Percentiles rank a stretch among this genome's conserved stretches.
phyloP scores from a whole-genome alignment of 2,797 vertebrate genomes.

The Sebastes nivosus region DNA sequence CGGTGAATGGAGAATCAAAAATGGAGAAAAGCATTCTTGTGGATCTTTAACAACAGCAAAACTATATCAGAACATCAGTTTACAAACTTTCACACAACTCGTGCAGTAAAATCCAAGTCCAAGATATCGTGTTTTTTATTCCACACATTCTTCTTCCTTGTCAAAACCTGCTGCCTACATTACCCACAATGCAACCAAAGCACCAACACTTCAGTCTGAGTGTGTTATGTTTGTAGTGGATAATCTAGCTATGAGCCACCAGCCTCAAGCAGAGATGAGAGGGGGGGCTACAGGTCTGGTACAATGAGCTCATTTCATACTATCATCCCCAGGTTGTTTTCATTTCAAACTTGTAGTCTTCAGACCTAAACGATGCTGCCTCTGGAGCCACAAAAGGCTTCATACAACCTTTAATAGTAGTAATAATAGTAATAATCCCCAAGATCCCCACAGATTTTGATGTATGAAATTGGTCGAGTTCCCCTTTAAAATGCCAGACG shows the following conservation, averaged over 20 bases:
- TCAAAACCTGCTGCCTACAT: neutral
- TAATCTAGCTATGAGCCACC: neutral
- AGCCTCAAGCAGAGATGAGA: no score
- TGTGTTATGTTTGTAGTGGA: neutral
- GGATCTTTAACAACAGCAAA: neutral
- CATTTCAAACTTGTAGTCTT: neutral
- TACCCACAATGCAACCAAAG: neutral
- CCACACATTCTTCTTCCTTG: neutral
- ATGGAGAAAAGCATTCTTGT: neutral
- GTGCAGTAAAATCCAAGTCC: neutral
- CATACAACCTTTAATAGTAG: neutral
- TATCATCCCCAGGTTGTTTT: neutral
- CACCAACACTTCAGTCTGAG: neutral
- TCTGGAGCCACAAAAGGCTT: neutral
- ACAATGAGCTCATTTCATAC: neutral
- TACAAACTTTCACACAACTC: neutral
- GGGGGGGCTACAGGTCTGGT: no score
- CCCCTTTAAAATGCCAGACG: conserved; percentile 9
- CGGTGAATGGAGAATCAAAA: neutral
- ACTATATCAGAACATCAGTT: neutral
- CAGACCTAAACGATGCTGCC: neutral
- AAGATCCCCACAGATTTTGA: neutral
- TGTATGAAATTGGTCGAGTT: neutral
- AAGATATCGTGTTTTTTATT: neutral
- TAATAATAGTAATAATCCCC: neutral